phyloP scores from a whole-genome alignment of 2,113 vertebrate species.

The Elephas maximus region DNA sequence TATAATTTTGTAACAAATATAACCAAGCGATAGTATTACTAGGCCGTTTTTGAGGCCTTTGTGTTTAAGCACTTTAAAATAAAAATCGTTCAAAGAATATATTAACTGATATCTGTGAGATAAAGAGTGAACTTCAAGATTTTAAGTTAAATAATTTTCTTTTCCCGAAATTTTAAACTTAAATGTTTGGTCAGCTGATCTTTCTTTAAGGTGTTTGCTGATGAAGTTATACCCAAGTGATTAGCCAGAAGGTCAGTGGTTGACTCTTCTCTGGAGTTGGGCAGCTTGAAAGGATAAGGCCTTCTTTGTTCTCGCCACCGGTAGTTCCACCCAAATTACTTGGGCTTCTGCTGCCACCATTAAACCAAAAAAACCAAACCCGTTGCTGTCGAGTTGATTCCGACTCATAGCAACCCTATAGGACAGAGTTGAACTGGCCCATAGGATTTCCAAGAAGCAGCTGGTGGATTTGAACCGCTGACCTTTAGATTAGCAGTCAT shows the following conservation, averaged over 20 bases:
- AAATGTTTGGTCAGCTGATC: slow-evolving; percentile 44
- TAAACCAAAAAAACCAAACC: no score
- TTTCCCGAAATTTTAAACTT: slow-evolving; percentile 48
- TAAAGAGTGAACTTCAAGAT: slow-evolving; percentile 51
- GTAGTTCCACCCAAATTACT: not conserved
- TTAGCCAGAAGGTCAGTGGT: slow-evolving; percentile 56
- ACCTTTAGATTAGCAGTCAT: no score
- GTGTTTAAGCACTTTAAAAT: slow-evolving; percentile 85
- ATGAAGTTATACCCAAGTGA: not conserved
- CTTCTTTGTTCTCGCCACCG: slow-evolving; percentile 28
- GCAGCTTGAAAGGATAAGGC: slow-evolving; percentile 32
- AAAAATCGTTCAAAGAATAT: slow-evolving; percentile 64
- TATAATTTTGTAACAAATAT: slow-evolving; percentile 82
- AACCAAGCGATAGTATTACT: slow-evolving; percentile 76
- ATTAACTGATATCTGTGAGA: slow-evolving; percentile 64
- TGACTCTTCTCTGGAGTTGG: not conserved
- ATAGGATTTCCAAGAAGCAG: no score
- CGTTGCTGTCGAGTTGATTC: no score
- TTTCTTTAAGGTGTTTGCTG: slow-evolving; percentile 60
- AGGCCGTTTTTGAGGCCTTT: slow-evolving; percentile 82
- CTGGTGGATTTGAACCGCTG: no score
- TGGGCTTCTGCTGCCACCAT: not conserved
- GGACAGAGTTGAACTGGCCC: no score
- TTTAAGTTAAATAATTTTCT: slow-evolving; percentile 54
- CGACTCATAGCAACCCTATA: no score